Evolutionary conservation across 2,888 invertebrate species (phyloP).

Genomic region (Campaea margaritaria): DNA sequence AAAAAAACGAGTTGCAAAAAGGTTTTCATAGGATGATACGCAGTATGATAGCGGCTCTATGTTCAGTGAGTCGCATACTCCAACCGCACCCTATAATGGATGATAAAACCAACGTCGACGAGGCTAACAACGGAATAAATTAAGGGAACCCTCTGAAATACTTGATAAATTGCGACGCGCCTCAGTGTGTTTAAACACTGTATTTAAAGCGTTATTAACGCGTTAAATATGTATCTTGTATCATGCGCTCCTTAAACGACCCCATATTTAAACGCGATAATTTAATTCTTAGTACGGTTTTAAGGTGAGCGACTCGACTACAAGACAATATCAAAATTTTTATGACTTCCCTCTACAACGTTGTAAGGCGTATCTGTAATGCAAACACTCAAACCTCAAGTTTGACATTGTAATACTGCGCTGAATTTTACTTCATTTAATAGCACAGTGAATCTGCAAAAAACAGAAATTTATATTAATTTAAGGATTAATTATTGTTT

Average conservation of each 20-base stretch:
- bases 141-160: conserved; percentile 64
- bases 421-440: not conserved
- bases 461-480: not conserved
- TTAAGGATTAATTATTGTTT: not conserved
- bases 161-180: conserved; percentile 64
- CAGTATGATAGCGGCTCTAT: conserved; percentile 18
- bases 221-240: conserved; percentile 35
- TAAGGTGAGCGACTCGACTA: not conserved
- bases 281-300: conserved; percentile 23
- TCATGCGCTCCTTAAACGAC: conserved; percentile 28
- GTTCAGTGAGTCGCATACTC: conserved; percentile 30
- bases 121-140: conserved; percentile 67
- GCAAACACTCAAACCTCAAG: conserved; percentile 26
- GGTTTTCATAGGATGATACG: conserved; percentile 16
- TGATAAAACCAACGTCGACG: conserved; percentile 68
- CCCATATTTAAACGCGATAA: conserved; percentile 18
- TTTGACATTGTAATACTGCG: conserved; percentile 17
- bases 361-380: conserved; percentile 25
- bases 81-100: conserved; percentile 61
- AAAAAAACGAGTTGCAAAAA: conserved; percentile 24
- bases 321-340: too few species aligned
- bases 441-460: not conserved
- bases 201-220: conserved; percentile 37
- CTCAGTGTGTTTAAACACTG: conserved; percentile 54
- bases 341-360: too few species aligned